These are phyloP conservation scores for Oikopleura albicans DNA, from an alignment of 23 tunicate species.

Conservation along the genomic window DNA sequence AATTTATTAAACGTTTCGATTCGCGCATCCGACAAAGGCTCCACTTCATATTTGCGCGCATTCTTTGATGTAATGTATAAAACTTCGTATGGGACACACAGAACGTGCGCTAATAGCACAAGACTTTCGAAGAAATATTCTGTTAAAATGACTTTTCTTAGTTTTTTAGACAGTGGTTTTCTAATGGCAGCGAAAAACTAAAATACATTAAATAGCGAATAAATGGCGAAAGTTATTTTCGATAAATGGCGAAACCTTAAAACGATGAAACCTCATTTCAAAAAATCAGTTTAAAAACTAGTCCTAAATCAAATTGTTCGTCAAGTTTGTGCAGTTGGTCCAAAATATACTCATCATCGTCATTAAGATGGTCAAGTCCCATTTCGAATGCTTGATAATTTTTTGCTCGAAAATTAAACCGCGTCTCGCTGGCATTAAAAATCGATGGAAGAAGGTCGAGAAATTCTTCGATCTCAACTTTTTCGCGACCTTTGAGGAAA, in stretches of 20 bases:
- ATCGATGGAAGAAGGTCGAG: not conserved
- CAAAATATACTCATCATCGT: not conserved
- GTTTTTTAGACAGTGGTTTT: too few relatives aligned
- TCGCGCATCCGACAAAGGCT: not conserved
- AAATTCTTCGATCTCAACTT: not conserved
- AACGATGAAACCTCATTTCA: too few relatives aligned
- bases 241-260: too few relatives aligned
- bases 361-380: slow-evolving; percentile 6
- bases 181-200: too few relatives aligned
- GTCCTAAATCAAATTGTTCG: slow-evolving; percentile 4
- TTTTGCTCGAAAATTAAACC: not conserved
- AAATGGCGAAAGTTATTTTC: too few relatives aligned
- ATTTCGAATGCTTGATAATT: slow-evolving; percentile 14
- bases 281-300: not conserved
- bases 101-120: not conserved
- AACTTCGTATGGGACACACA: not conserved
- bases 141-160: not conserved
- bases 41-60: not conserved
- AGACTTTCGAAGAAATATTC: not conserved
- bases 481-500: not conserved
- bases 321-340: not conserved
- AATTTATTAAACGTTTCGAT: not conserved
- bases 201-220: too few relatives aligned
- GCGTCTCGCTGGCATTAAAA: not conserved
- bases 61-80: not conserved